phyloP scores from a whole-genome alignment of 1,140 invertebrate species.

The Musca vetustissima region DNA sequence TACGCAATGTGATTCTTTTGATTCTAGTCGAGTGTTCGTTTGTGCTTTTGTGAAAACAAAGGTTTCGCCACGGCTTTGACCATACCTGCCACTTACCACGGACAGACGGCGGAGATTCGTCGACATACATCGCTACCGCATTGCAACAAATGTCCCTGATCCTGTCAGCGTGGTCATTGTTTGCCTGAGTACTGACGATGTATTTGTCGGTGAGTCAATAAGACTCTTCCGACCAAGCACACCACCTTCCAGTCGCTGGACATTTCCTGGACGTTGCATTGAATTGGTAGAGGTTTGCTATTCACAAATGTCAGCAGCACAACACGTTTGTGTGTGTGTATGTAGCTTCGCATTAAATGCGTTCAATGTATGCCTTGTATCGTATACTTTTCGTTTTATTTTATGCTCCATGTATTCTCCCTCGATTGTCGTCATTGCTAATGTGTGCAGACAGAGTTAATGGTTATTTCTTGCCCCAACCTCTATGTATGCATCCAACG shows the following conservation, averaged over 20 bases:
- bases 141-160: constrained; percentile 28
- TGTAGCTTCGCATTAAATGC: background rate
- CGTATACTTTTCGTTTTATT: background rate
- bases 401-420: constrained; percentile 3
- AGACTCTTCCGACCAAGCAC: background rate
- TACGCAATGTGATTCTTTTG: constrained; percentile 18
- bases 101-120: no score
- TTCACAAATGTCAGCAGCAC: constrained; percentile 26
- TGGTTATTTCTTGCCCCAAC: constrained; percentile 30
- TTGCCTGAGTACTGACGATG: constrained; percentile 14
- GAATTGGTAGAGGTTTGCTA: background rate
- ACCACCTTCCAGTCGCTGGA: background rate
- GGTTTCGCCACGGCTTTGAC: no score
- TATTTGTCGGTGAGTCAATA: constrained; percentile 22
- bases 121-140: no score
- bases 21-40: constrained; percentile 18
- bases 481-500: background rate
- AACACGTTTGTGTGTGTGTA: background rate
- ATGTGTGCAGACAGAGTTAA: constrained; percentile 34
- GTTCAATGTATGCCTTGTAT: background rate
- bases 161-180: constrained; percentile 31
- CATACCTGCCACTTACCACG: no score
- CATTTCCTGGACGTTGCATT: background rate
- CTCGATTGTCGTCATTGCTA: constrained; percentile 29
- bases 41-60: background rate